Evolutionary conservation across 2,888 invertebrate species (phyloP), one percentile per base, ranked within the genome.

Genomic region (Tipula vernalis): DNA sequence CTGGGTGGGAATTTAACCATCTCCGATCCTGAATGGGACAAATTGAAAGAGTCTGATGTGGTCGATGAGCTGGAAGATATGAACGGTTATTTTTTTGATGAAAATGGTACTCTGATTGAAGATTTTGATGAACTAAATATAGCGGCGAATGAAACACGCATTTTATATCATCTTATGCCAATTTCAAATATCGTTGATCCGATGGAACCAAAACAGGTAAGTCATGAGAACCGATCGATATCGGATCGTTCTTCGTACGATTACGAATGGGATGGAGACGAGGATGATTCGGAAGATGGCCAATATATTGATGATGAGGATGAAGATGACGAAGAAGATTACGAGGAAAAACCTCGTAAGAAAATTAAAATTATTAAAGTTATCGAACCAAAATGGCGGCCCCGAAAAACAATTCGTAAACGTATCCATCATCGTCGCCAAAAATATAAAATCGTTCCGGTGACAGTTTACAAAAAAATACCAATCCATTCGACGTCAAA

Each of bases 71-170:
- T 28, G 8, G 71, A 71, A 6, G 71, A 71, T 42, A 44, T 87
- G 85, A 83, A 87, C 57, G 86, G 86, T 86, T 51, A 84, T 86
- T 86, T 86, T 85, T 86, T 86, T 39, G 87, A 87, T 86, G 87
- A 87, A 83, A 87, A 87, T 86, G 84, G 85, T 36, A 87, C 87
- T 13, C 71, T 87, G 87, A 88, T 88, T 87, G 88, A 88, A 87
- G 88, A 89, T 85, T 88, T 88, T 85, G 87, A 88, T 28, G 71
- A 71, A 3, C 4, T 71, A 28, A 71, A 71, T 71, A 28, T 71
- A 86, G 88, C 87, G 87, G 87, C 88, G 28, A 87, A 88, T 86
- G 15, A 36, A 13, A 18, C 85, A 42, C 42, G 42, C 18, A 5
- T 28, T 42, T 41, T 42, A 28, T 85, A 42, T 42, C 42, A 85